phyloP scores from a whole-genome alignment of 2,797 vertebrate genomes.

The Morelia viridis region DNA sequence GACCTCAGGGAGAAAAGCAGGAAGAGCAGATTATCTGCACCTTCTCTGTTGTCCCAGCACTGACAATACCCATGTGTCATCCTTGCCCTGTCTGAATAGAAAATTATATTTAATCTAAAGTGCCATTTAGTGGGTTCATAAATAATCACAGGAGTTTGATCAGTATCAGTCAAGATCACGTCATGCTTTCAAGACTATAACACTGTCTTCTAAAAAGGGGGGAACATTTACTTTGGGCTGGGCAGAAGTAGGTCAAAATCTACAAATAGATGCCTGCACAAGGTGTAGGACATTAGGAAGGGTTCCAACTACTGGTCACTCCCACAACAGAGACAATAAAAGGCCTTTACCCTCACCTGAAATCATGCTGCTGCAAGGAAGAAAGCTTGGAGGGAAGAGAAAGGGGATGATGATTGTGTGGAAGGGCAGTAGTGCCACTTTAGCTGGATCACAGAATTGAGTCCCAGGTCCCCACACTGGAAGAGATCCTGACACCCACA shows the following conservation, averaged over 20 bases:
- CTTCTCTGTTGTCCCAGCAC: neutral
- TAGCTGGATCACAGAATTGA: no score
- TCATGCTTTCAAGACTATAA: neutral
- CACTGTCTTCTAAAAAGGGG: neutral
- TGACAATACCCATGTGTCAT: neutral
- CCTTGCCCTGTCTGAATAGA: neutral
- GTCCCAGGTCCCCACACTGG: no score
- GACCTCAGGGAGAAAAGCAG: neutral
- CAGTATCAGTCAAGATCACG: neutral
- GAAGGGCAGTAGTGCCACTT: no score
- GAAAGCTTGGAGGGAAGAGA: no score
- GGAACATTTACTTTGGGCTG: neutral
- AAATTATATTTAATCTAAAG: neutral
- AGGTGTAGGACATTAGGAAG: neutral
- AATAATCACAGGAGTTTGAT: neutral
- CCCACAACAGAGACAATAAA: no score
- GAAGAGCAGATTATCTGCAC: neutral
- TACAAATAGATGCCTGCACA: neutral
- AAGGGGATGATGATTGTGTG: no score
- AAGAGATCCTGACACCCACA: no score
- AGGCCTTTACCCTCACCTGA: no score
- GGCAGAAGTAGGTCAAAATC: neutral
- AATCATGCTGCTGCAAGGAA: no score
- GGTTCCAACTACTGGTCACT: neutral
- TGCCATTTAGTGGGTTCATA: constrained; percentile 18